Base-by-base conservation (phyloP, 2,888 invertebrate genomes). In the Candidula unifasciata region DNA sequence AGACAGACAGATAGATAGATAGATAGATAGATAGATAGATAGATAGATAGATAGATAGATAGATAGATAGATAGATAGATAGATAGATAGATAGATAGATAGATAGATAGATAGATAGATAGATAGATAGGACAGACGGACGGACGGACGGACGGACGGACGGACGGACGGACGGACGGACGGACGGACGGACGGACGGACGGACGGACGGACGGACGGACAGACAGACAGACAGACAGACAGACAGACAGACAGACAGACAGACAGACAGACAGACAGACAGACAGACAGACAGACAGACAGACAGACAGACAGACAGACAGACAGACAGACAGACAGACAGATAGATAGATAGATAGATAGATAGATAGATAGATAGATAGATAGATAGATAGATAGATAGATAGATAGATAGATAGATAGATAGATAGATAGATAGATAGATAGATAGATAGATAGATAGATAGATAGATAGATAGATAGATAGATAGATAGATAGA, bases 31-130 rank as follows among this genome's bases (percentile, higher is more conserved):
- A 66, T 2, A n/a, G 66, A 27, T 2, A n/a, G 66, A 66, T 2
- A n/a, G 66, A 66, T n/a, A n/a, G 66, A 13, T 66, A n/a, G 66
- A 13, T 66, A n/a, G 66, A 13, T 66, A n/a, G n/a, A 13, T 66
- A n/a, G 66, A n/a, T 66, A 66, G 66, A 13, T 66, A 66, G 66
- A 66, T 66, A n/a, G 66, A 66, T n/a, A 66, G 66, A 66, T n/a
- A 66, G 66, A 66, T n/a, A 66, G 66, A 66, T n/a, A 66, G 66
- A 66, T n/a, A 66, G 66, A n/a, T 66, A 66, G 66, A 66, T 66
- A 66, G 66, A 66, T 66, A 66, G 66, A 66, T 66, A 66, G 66
- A 66, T 66, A 66, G 66, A 66, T 66, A 66, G 66, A 66, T 66
- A 66, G n/a, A 66, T n/a, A 60, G 60, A 60, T 60, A 60, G n/a